Evolutionary conservation across 2,888 invertebrate species (phyloP), one percentile per base, ranked within the genome.

Genomic region (Cheilosia soror): DNA sequence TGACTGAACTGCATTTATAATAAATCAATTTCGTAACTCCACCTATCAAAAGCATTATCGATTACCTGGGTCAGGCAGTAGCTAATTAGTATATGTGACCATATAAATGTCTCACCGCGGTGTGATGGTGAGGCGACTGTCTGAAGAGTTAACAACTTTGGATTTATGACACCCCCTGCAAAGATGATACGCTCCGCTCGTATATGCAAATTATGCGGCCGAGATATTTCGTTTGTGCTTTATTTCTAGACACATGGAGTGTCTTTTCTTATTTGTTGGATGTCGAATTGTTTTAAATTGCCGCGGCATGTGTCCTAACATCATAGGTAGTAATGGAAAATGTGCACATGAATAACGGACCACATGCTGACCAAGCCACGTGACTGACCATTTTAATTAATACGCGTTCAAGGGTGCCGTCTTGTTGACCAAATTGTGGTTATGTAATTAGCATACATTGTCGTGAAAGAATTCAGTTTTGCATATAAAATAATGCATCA

Each of bases 121-220:
- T n/a, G n/a, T n/a, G n/a, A 11, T 37, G 37, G 11, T 37, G 33
- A 37, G 33, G 20, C 33, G 62, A 55, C 15, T 78, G 77, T 53
- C 53, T 42, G 33, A 44, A 77, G 9, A 69, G 62, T 78, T 63
- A 69, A 78, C 69, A 51, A 63, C 57, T 63, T 62, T 29, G 44
- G 13, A 29, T 78, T 63, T 62, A 78, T 78, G 76, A 33, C 69
- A 62, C 62, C 68, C 68, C 55, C 69, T 57, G 77, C 37, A 69
- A 69, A 47, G 63, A 47, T 20, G 33, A 42, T 9, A 4, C 3
- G 9, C 3, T 37, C 3, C 3, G 20, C 20, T 20, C 11, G 2
- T 7, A 33, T 60, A 68, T 75, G 75, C 66, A 76, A 60, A 68
- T 76, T 20, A 51, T 37, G 31, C 20, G 0, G 37, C 31, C 6